Evolutionary conservation across 2,797 vertebrate species (phyloP), one percentile per base, ranked within the genome.

Genomic region (Smutsia temminckii): DNA sequence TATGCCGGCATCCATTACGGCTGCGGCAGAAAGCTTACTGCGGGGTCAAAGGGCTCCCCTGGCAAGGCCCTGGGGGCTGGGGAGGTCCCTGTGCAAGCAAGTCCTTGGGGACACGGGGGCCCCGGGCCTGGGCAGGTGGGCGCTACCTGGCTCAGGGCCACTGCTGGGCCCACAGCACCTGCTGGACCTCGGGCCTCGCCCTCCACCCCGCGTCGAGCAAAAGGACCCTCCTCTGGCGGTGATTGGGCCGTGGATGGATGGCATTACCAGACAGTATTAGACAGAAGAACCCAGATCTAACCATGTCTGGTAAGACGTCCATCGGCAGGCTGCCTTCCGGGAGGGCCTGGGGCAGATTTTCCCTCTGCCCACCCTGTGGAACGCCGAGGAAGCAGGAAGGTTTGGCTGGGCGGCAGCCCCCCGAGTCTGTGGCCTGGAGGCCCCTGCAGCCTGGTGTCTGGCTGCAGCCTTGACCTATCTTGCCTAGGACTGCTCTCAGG

Each of bases 181-280:
- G 46, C 46, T 46, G 46, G n/a, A 3, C 46, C 27, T 7, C 1
- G 14, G 17, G 40, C 34, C 46, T 63, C 37, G 4, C 9, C 3
- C 61, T 71, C 11, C 20, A 9, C 63, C 40, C 17, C 7, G 40
- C 8, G 11, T 85, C 53, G 2, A 10, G 27, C 0, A 4, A 61
- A 72, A 63, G 55, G 5, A 20, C 32, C 5, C n/a, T 92, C 25
- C 97, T 81, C 2, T 34, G 51, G 87, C 92, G 97, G 23, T 72
- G 99, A 97, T 96, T 88, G 97, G 98, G 98, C 99, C 98, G 55
- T 98, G 99, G 98, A 99, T 99, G 98, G 98, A 99, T 99, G 99
- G 99, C 99, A 99, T 99, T 99, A 99, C 99, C 99, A 99, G 99
- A 99, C 99, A 99, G 99, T 99, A 99, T 99, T 99, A 99, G 99